Evolutionary conservation across 2,113 vertebrate species (phyloP).

Genomic region (Mustela lutreola): DNA sequence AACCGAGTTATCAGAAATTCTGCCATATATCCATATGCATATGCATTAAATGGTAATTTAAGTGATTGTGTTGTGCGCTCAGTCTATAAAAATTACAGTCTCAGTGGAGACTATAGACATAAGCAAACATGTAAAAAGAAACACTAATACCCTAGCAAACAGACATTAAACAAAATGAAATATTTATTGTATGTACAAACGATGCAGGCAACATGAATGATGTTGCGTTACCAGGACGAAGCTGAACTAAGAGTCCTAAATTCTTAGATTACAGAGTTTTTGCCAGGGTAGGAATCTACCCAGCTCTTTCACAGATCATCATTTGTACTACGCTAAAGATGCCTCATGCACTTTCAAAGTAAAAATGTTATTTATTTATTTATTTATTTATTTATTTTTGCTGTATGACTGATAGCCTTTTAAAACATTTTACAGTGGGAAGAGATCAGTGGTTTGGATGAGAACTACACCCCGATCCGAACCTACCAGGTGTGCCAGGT

Average conservation of each 20-base stretch:
- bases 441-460: slow-evolving; percentile 99
- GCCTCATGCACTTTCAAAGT: background rate
- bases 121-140: slow-evolving; percentile 39
- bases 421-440: slow-evolving; percentile 94
- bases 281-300: background rate
- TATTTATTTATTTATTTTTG: slow-evolving; percentile 6
- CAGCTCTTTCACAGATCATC: background rate
- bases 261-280: background rate
- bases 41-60: slow-evolving; percentile 36
- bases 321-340: background rate
- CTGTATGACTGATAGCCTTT: slow-evolving; percentile 79
- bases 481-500: slow-evolving; percentile 99
- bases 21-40: background rate
- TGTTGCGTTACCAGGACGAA: background rate
- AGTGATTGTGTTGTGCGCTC: slow-evolving; percentile 1
- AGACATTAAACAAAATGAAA: slow-evolving; percentile 39
- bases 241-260: background rate
- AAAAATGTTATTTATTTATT: background rate
- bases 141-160: background rate
- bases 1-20: slow-evolving; percentile 17
- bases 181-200: slow-evolving; percentile 23
- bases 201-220: background rate
- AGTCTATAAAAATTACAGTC: slow-evolving; percentile 32
- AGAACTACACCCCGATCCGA: slow-evolving; percentile 99
- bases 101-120: background rate